Base-by-base conservation (phyloP, 2,888 invertebrate genomes). In the Cephus sareptanus region DNA sequence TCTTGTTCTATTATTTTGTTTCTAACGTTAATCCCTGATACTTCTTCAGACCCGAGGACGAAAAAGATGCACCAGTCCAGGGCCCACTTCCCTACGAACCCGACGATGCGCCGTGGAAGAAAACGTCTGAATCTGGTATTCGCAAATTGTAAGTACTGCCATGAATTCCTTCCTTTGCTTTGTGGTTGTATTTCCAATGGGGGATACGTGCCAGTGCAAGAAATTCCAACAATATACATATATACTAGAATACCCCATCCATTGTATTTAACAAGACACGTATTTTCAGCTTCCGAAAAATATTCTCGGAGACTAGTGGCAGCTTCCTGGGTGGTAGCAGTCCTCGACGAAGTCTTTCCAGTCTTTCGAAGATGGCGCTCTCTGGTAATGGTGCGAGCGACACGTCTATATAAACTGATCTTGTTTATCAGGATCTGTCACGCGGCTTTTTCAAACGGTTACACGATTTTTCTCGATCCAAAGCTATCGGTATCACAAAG, bases 51-150 rank as follows among this genome's bases (percentile, higher is more conserved):
- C 83, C 85, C 34, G 90, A 90, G 69, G 93, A 93, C 73, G 95
- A 96, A 73, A 96, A 96, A 82, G 98, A 98, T 88, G 95, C 96
- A 23, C 97, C 98, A 1, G 99, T 99, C 0, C 98, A 99, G 92
- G 99, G 99, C 4, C 99, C 99, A 1, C 93, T 99, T 86, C 99
- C 99, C 35, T 96, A 96, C 77, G 99, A 99, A 92, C 99, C 99
- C 0, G 98, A 98, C 88, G 99, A 99, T 92, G 99, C 99, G 79
- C 98, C 98, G 0, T 98, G 98, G 96, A 97, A 97, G 91, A 95
- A 94, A 88, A 88, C 92, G 78, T 93, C 95, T 68, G 96, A 97
- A 92, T 97, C 97, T 82, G 97, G 97, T 73, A 97, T 97, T 88
- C 94, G 97, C 89, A 97, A 96, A 94, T 97, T 97, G 97, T 97